Percentiles rank a stretch among this genome's conserved stretches.
These are phyloP conservation scores for Colletes collaris DNA, from an alignment of 2,888 invertebrate genomes.

Conservation along the genomic window DNA sequence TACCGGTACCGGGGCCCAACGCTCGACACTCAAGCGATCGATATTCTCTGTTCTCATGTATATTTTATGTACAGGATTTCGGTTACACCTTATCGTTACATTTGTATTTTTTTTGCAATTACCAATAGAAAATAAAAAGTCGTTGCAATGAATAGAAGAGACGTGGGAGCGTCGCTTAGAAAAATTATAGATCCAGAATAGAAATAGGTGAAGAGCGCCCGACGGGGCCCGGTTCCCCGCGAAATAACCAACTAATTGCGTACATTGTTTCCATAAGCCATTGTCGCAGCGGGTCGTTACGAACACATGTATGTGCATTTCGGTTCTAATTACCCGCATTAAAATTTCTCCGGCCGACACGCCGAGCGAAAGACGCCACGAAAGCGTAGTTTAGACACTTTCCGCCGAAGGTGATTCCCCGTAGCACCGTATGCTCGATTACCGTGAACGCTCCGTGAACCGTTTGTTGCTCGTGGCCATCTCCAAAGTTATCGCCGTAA, in stretches of 20 bases:
- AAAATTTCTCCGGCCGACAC: constrained; percentile 44
- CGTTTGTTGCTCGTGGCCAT: constrained; percentile 2
- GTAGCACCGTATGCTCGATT: neutral
- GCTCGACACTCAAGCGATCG: neutral
- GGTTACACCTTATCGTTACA: too few species aligned
- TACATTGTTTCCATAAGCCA: constrained; percentile 39
- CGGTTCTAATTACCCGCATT: constrained; percentile 47
- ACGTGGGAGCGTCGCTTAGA: neutral
- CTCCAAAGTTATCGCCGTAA: neutral
- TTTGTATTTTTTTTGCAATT: too few species aligned
- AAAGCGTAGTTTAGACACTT: constrained; percentile 28
- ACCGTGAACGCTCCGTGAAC: constrained; percentile 20
- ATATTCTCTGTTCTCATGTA: too few species aligned
- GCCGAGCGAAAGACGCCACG: constrained; percentile 9
- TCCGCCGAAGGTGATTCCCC: constrained; percentile 1
- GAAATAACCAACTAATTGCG: constrained; percentile 37
- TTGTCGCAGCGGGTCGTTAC: constrained; percentile 32
- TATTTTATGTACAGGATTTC: too few species aligned
- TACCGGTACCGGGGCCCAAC: neutral
- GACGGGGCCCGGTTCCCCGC: constrained; percentile 14
- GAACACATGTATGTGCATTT: constrained; percentile 12
- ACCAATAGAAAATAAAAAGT: too few species aligned
- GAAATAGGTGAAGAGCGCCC: constrained; percentile 3
- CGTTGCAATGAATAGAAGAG: too few species aligned
- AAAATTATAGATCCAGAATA: constrained; percentile 3